Percentiles rank a stretch among this genome's conserved stretches.
Evolutionary conservation across 2,888 invertebrate species (phyloP).

Genomic region (Cephalotes varians): DNA sequence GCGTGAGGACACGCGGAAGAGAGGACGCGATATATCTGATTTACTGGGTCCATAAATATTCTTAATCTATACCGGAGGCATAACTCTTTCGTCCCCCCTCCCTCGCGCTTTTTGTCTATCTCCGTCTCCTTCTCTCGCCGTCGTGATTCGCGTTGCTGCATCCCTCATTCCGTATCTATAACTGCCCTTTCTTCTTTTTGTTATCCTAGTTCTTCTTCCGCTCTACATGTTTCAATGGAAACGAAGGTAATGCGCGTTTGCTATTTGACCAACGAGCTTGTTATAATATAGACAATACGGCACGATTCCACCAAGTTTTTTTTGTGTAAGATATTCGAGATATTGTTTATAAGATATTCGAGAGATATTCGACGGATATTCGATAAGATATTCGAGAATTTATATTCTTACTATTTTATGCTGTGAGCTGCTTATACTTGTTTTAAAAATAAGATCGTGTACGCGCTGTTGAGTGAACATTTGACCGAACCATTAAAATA

Average conservation of each 20-base stretch:
- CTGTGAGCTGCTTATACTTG: slow-evolving; percentile 6
- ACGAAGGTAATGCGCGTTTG: not conserved
- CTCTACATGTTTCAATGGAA: slow-evolving; percentile 53
- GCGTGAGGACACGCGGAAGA: slow-evolving; percentile 64
- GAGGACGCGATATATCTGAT: slow-evolving; percentile 78
- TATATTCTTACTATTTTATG: not conserved
- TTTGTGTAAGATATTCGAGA: not conserved
- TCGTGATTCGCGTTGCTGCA: slow-evolving; percentile 46
- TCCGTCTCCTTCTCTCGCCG: slow-evolving; percentile 49
- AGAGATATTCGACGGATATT: not conserved
- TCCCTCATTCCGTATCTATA: slow-evolving; percentile 29
- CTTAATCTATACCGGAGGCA: slow-evolving; percentile 79
- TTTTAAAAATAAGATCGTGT: slow-evolving; percentile 13
- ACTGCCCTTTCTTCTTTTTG: slow-evolving; percentile 54
- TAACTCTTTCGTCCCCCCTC: slow-evolving; percentile 53
- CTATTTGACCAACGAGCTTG: slow-evolving; percentile 25
- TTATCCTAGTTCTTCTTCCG: slow-evolving; percentile 58
- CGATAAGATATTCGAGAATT: not conserved
- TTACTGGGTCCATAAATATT: slow-evolving; percentile 83
- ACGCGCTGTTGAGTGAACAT: not conserved
- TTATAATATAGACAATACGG: slow-evolving; percentile 3
- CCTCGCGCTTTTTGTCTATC: slow-evolving; percentile 46
- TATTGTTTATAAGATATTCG: no score
- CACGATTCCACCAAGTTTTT: not conserved
- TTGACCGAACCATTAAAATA: slow-evolving; percentile 8